phyloP scores from a whole-genome alignment of 2,113 vertebrate genomes.

The human (Homo sapiens) region GRCh38 chr2:61129501-61130000 shows the following conservation, averaged over 20 bases:
- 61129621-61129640: not conserved
- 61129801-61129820: not conserved
- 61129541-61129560: not conserved
- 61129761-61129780: not conserved
- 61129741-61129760: not conserved
- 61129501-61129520: not conserved
- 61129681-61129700: not conserved
- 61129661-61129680: not conserved
- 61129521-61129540: not conserved
- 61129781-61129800: not conserved
- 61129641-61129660: not conserved
- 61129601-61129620: not conserved
- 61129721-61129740: not conserved
- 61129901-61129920: not conserved
- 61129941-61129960: not conserved
- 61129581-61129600: not conserved
- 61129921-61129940: not conserved
- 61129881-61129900: not conserved
- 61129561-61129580: not conserved
- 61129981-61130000: not conserved
- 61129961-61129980: not conserved
- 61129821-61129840: not conserved
- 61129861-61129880: not conserved
- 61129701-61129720: not conserved
- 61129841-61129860: not conserved